A percentile compares a stretch with the other conserved stretches of the same genome.
Evolutionary conservation across 2,888 invertebrate genomes (phyloP).

Genomic region (Cecidostiba fungosa): DNA sequence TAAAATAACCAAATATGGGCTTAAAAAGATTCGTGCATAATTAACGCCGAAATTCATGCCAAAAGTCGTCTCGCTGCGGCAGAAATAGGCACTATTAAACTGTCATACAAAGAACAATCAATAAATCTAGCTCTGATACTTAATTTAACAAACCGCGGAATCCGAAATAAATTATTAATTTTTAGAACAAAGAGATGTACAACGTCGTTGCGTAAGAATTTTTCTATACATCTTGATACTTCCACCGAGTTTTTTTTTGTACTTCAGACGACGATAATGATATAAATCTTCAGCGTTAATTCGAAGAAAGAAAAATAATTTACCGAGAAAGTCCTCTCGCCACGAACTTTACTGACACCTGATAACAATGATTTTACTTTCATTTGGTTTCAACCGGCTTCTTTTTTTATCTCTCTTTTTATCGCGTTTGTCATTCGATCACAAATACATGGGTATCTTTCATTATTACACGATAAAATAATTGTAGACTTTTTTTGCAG

Average conservation of each 20-base stretch:
- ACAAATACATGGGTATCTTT: conserved; percentile 23
- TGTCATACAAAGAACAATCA: background rate
- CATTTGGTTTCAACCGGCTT: background rate
- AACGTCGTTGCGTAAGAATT: background rate
- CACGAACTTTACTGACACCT: conserved; percentile 9
- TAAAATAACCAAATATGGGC: background rate
- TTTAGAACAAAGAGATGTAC: background rate
- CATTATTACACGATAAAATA: conserved; percentile 48
- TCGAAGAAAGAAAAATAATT: background rate
- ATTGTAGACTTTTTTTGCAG: conserved; percentile 2
- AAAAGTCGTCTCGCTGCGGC: background rate
- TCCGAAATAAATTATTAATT: background rate
- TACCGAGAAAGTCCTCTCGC: background rate
- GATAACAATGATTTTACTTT: conserved; percentile 34
- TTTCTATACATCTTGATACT: background rate
- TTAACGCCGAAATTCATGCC: background rate
- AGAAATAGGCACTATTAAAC: background rate
- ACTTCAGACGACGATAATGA: background rate
- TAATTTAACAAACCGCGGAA: background rate
- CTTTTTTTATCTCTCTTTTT: conserved; percentile 50
- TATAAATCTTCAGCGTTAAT: background rate
- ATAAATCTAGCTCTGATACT: background rate
- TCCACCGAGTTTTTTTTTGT: background rate
- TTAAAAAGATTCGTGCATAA: background rate
- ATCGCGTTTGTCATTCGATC: conserved; percentile 41